Evolutionary conservation across 2,113 vertebrate species (phyloP), one percentile per base, ranked within the genome.

Genomic region (Channa argus): DNA sequence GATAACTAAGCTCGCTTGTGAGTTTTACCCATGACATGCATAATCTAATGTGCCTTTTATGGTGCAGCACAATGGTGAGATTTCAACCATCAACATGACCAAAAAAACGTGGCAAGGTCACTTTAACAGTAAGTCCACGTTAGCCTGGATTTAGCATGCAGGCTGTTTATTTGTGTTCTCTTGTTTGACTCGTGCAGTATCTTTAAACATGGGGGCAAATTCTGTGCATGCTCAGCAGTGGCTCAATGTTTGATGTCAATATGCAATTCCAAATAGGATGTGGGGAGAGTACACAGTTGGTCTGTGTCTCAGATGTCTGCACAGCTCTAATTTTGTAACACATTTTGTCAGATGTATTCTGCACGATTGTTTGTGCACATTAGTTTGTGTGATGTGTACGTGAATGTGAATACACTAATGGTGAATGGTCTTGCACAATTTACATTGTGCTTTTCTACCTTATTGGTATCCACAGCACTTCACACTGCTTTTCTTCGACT

Each of bases 181-280:
- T 66, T 84, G 83, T 88, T 85, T 84, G 74, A 64, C 65, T 75
- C 72, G 8, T 10, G 11, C 67, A 5, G 50, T 77, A 15, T 85
- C 80, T 83, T 87, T 81, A 71, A 88, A 87, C 80, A 87, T 53
- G 15, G 80, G 55, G 71, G 14, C 59, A 62, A 68, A 49, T 70
- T 74, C 76, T 83, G 74, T 85, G 80, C 77, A 41, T 41, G 66
- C 81, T 89, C 84, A 87, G 80, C 87, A 66, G 74, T 45, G 54
- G 33, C 73, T 63, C 74, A 49, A 10, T 88, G 84, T 90, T 90
- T 92, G 87, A 85, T 88, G 88, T 91, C 86, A 84, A 89, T 90
- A 92, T 53, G 61, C 73, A 59, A 50, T 65, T 80, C 77, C 80
- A 72, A 74, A 67, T 36, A 50, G 71, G 79, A 78, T 34, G 60